Evolutionary conservation across 2,113 vertebrate genomes (phyloP), one percentile per base, ranked within the genome.

Genomic region (Pelvicachromis taeniatus): DNA sequence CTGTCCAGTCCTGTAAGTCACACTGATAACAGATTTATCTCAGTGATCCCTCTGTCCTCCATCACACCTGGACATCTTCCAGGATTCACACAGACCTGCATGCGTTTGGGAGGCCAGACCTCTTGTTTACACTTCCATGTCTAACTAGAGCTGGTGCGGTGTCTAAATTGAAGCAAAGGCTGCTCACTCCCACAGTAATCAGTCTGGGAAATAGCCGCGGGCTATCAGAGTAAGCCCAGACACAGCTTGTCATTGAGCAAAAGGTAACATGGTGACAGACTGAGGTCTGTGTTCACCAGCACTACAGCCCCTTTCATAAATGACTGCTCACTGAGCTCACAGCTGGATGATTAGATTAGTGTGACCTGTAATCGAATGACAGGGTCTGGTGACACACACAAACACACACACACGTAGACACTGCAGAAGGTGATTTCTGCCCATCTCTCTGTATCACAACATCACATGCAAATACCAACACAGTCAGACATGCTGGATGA

Each of bases 281-380:
- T 16, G 81, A 92, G 85, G 52, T 85, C 79, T 83, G 77, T 84
- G 78, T 88, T 90, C 82, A 29, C 45, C 56, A 58, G 78, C 45
- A 81, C 83, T 75, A 29, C 77, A 38, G 75, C 78, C 53, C 73
- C 40, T 87, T 82, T 94, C 86, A 80, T 58, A 87, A 88, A 88
- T 16, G 80, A 38, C 77, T 88, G 78, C 85, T 61, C 89, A 38
- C 85, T 77, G 80, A 89, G 88, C 89, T 92, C 91, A 94, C 90
- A 87, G 89, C 87, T 87, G 86, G 85, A 79, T 61, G 80, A 95
- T 95, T 92, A 91, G 88, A 95, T 95, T 91, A 84, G 89, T 87
- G 77, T 94, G 95, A 95, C 91, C 93, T 93, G 90, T 93, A 94
- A 95, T 93, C 79, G 4, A 94, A 94, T 95, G 88, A 95, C 88